These are phyloP conservation scores for Engystomops pustulosus DNA, from an alignment of 2,113 vertebrate genomes.

Conservation along the genomic window DNA sequence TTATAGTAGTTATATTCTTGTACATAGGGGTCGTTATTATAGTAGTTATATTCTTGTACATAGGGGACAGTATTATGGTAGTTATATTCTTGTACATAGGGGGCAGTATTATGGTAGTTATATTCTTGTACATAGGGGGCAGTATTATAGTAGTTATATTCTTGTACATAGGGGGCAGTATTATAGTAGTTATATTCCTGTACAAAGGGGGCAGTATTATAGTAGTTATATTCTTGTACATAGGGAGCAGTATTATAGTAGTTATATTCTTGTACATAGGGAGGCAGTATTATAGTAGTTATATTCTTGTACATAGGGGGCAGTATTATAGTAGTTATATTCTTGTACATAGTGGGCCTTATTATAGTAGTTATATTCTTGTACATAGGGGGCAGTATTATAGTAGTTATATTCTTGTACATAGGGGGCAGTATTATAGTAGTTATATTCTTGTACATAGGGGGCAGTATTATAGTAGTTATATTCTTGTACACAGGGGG, in stretches of 20 bases:
- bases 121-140: too few species aligned
- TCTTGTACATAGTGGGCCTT: neutral
- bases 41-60: too few species aligned
- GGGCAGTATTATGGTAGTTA: too few species aligned
- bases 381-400: neutral
- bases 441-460: neutral
- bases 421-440: neutral
- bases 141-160: too few species aligned
- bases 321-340: conserved; percentile 14
- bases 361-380: neutral
- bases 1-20: conserved; percentile 14
- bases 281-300: neutral
- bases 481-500: neutral
- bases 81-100: too few species aligned
- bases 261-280: conserved; percentile 4
- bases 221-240: neutral
- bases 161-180: too few species aligned
- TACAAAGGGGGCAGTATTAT: neutral
- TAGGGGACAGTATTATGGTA: too few species aligned
- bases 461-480: neutral
- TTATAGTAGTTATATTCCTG: too few species aligned
- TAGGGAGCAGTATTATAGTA: neutral
- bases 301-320: neutral
- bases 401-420: neutral
- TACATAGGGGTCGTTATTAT: too few species aligned